Base-by-base conservation (phyloP, 2,888 invertebrate species). In the Drosophila bunnanda region DNA sequence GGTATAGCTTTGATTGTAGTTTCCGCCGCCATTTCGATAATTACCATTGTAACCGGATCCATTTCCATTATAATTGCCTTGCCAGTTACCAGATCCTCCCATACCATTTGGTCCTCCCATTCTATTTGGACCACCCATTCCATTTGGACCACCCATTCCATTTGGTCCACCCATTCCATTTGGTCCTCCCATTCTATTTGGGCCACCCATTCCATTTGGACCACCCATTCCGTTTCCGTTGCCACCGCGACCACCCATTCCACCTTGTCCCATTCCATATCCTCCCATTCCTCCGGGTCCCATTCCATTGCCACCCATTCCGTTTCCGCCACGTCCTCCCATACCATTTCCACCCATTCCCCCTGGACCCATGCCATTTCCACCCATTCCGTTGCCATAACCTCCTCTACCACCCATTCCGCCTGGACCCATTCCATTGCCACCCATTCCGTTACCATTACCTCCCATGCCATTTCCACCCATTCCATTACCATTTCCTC, bases 221-320 rank as follows among this genome's bases (percentile, higher is more conserved):
- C 59, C 57, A 2, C 59, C 60, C 60, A 60, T 60, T 25, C 59
- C 60, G 0, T 58, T 58, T 43, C 61, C 34, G 28, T 58, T 61
- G 3, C 60, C 62, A 12, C 44, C 53, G 13, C 59, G 38, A 1
- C 54, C 55, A 6, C 60, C 60, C 60, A 58, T 60, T 25, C 58
- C 60, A 25, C 46, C 36, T 20, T 41, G 30, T 13, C 54, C 56
- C 56, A 57, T 57, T n/a, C 57, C 58, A n/a, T n/a, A n/a, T n/a
- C n/a, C n/a, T n/a, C 54, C 56, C 56, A 57, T 57, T n/a, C 57
- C 58, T 52, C 12, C 61, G 8, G 17, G 25, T 20, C 58, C 58
- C 52, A 36, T 58, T 48, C 58, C 58, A 10, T 50, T 48, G 2
- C 50, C 57, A 4, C 44, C 44, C 32, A 43, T 36, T 46, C 57